Evolutionary conservation across 2,113 vertebrate species (phyloP).

Genomic region (Propithecus coquereli): DNA sequence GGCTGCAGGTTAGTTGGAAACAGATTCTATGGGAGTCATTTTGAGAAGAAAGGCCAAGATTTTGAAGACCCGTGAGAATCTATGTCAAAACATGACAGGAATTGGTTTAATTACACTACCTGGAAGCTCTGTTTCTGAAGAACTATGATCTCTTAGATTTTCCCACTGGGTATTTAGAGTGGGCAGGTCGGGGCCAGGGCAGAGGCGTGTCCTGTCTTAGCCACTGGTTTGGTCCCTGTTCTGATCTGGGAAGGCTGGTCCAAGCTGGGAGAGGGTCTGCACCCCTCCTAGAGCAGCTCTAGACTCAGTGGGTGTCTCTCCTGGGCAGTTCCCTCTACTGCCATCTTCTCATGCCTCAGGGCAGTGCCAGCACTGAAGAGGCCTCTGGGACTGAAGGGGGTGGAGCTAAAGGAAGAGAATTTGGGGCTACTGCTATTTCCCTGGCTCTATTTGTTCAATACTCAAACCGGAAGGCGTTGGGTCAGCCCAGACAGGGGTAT

Average conservation of each 20-base stretch:
- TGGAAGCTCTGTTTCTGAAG: not conserved
- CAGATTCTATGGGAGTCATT: not conserved
- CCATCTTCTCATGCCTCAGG: not conserved
- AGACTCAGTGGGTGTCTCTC: not conserved
- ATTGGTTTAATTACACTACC: not conserved
- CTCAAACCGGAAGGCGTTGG: not conserved
- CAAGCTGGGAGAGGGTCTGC: not conserved
- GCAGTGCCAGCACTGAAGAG: rapidly evolving
- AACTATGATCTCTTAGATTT: not conserved
- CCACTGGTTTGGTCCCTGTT: not conserved
- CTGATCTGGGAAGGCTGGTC: not conserved
- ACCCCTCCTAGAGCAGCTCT: not conserved
- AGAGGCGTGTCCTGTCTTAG: not conserved
- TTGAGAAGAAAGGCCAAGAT: not conserved
- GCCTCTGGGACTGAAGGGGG: not conserved
- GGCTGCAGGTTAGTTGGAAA: not conserved
- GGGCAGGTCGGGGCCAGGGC: not conserved
- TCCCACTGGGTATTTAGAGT: not conserved
- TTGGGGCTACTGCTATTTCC: not conserved
- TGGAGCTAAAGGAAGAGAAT: not conserved
- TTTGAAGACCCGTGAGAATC: not conserved
- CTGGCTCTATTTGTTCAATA: not conserved
- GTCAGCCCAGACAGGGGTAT: not conserved
- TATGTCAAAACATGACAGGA: not conserved
- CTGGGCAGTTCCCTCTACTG: not conserved